phyloP scores from a whole-genome alignment of 1,140 invertebrate species.

The Drosophila tsacasi region DNA sequence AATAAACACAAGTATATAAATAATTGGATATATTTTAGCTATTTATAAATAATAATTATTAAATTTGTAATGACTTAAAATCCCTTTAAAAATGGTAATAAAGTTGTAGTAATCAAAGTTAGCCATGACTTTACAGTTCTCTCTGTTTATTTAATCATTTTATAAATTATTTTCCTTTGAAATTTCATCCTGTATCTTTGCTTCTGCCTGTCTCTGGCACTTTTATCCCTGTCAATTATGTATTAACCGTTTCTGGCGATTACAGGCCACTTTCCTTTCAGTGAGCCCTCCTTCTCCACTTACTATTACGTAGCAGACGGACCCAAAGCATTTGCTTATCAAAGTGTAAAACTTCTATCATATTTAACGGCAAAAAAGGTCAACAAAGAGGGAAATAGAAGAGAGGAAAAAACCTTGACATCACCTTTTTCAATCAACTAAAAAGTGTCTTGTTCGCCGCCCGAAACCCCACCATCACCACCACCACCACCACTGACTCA shows the following conservation, averaged over 20 bases:
- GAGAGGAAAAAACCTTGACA: constrained; percentile 46
- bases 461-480: neutral
- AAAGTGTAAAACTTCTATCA: constrained; percentile 48
- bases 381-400: constrained; percentile 34
- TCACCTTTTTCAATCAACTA: constrained; percentile 82
- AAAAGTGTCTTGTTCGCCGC: constrained; percentile 58
- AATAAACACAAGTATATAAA: neutral
- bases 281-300: neutral
- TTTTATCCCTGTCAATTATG: constrained; percentile 27
- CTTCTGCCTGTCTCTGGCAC: neutral
- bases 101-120: too few relatives aligned
- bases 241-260: constrained; percentile 22
- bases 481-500: constrained; percentile 51
- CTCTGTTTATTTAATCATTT: neutral
- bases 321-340: constrained; percentile 40
- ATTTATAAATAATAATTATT: neutral
- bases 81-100: neutral
- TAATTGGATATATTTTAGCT: neutral
- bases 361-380: constrained; percentile 47
- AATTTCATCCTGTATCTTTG: too few relatives aligned
- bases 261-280: constrained; percentile 24
- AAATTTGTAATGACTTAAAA: neutral
- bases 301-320: constrained; percentile 32
- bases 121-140: neutral
- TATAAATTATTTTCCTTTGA: neutral